Base-by-base conservation (phyloP, 2,888 invertebrate genomes). In the Allacma fusca region DNA sequence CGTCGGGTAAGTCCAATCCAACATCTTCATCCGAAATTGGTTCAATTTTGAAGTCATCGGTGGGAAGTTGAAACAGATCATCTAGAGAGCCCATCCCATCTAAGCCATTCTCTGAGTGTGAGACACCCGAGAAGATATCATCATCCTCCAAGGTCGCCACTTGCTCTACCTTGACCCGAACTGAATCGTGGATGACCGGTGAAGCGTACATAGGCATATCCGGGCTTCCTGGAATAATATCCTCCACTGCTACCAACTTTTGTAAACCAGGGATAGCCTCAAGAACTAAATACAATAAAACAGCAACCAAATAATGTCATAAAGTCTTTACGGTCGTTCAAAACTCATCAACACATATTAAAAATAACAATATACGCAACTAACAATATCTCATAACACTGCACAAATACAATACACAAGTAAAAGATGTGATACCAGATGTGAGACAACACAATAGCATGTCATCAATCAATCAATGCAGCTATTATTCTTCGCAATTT, bases 1-100 rank as follows among this genome's bases (percentile, higher is more conserved):
- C 80, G n/a, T 80, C 80, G 50, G 73, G 62, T 73, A 79, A 21
- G 79, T 78, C 43, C 76, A 77, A 28, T 59, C 23, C 68, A 24
- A 73, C 73, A 77, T 73, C 68, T 43, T 78, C 79, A 62, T 77
- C 79, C 13, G 72, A 64, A 59, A 74, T 68, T 24, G 57, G 67
- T 24, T 81, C 81, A 67, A 81, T 81, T 80, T 82, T 82, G 74
- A 83, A 82, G 65, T 82, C 81, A 78, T 75, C 75, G n/a, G 75
- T 57, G 26, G 68, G 68, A 24, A 75, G 69, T 75, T 75, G 75
- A 57, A 75, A 67, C 9, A 75, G 57, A 59, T 75, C 75, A 44
- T 75, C 75, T 29, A 75, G 75, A 67, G 75, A 75, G 69, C 75
- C 67, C 43, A 75, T 75, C 12, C 50, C 75, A 26, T 67, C 75